phyloP scores from a whole-genome alignment of 2,888 invertebrate species.

The Eulithis testata region DNA sequence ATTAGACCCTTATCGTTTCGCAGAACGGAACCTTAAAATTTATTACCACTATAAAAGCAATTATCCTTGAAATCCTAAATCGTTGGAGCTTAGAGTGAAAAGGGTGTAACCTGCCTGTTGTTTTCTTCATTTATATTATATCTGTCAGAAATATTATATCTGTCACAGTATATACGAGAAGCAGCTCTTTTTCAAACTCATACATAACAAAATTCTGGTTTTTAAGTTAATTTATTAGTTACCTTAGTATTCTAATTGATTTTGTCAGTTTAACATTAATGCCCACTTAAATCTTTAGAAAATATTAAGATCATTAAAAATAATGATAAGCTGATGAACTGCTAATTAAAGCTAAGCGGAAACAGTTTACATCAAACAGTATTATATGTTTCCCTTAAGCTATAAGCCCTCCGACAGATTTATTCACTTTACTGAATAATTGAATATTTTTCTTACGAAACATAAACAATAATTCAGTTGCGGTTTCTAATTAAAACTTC shows the following conservation, averaged over 20 bases:
- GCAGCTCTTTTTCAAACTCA: neutral
- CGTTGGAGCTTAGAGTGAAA: constrained; percentile 1
- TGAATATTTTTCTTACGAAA: neutral
- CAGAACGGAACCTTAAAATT: constrained; percentile 51
- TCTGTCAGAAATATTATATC: neutral
- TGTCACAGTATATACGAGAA: neutral
- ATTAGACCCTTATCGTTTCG: constrained; percentile 56
- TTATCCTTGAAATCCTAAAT: constrained; percentile 37
- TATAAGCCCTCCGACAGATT: neutral
- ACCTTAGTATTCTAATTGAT: neutral
- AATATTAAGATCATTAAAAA: constrained; percentile 28
- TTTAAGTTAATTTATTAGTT: constrained; percentile 6
- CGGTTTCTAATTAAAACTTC: constrained; percentile 22
- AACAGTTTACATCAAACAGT: constrained; percentile 17
- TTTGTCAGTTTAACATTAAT: constrained; percentile 4
- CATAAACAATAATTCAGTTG: constrained; percentile 3
- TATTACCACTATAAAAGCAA: constrained; percentile 49
- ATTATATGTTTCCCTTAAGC: constrained; percentile 3
- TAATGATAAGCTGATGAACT: constrained; percentile 17
- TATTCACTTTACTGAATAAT: neutral
- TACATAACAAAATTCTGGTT: neutral
- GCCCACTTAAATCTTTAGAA: constrained; percentile 7
- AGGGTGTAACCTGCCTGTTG: constrained; percentile 1
- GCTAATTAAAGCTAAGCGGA: constrained; percentile 21
- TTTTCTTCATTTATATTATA: constrained; percentile 32